Base-by-base conservation (phyloP, 2,113 vertebrate genomes). In the Jaculus jaculus region DNA sequence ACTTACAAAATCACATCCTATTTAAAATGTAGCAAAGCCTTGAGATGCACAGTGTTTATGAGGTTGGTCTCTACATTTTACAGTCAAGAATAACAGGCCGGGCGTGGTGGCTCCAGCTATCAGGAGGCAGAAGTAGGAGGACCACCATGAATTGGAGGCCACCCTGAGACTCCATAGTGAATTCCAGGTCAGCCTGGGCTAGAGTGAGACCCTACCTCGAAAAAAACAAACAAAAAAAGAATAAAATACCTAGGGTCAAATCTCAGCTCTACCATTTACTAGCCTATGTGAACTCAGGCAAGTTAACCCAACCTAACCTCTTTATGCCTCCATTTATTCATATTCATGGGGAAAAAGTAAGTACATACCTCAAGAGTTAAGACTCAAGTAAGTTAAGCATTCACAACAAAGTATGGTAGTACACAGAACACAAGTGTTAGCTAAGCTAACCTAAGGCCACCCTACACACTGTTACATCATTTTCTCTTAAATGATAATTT, bases 311-410 rank as follows among this genome's bases (percentile, higher is more conserved):
- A 78, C 68, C 47, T 88, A 92, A 90, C 60, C 47, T 88, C 32
- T 75, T 83, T 79, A 72, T 79, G 34, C 17, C 72, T 89, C 71
- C 47, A 61, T 84, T 79, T 92, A 39, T 42, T 94, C 80, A 92
- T 26, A 69, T 88, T 86, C 72, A 74, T 47, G 34, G 77, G n/a
- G n/a, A 92, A 94, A 92, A 94, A 85, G n/a, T 21, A 92, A 93
- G 61, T 15, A 87, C 15, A 23, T 54, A 85, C 24, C 71, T 93
- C 81, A 77, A 91, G 47, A 93, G 42, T 23, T 93, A 39, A 93
- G 32, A 58, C 83, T 79, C 85, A 93, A 96, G n/a, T 84, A 92
- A 96, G 17, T 90, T 92, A 94, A 90, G 69, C 69, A 87, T 47
- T 74, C 78, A 95, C 66, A 84, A 94, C 16, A 80, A 63, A 21